Conservation (phyloP, 2,113 vertebrate species). For the Harpagus bidentatus region DNA sequence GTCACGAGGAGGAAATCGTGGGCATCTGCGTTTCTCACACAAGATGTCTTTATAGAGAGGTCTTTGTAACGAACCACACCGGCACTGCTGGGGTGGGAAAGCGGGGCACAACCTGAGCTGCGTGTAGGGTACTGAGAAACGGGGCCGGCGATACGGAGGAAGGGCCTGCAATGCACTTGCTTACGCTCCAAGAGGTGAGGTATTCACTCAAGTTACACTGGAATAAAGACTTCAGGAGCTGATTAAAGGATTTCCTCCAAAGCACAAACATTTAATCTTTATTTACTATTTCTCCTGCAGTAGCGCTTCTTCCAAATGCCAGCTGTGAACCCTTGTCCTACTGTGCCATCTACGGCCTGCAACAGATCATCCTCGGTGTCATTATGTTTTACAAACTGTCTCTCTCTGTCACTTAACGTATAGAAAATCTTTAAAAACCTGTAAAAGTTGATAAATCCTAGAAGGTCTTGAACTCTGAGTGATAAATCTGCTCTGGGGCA, state of each 20-base stretch:
- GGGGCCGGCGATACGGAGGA: rapidly evolving
- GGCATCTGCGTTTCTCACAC: neutral
- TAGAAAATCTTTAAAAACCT: constrained; percentile 38
- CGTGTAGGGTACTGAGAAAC: rapidly evolving
- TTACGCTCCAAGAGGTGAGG: neutral
- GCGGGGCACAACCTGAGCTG: neutral
- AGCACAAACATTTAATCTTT: neutral
- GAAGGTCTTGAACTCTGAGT: neutral
- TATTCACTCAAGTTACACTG: neutral
- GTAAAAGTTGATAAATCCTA: constrained; percentile 51
- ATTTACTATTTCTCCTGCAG: neutral
- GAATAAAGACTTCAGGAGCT: neutral
- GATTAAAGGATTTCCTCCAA: neutral
- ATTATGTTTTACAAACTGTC: neutral
- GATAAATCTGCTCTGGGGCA: constrained; percentile 39
- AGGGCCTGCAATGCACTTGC: neutral
- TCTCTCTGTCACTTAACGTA: neutral
- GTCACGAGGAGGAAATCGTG: neutral
- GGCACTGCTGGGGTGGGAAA: neutral
- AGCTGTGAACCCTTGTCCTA: neutral
- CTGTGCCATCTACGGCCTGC: neutral
- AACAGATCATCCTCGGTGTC: neutral
- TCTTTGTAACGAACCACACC: rapidly evolving
- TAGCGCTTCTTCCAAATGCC: neutral
- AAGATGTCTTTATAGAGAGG: too few relatives aligned